Evolutionary conservation across 2,888 invertebrate species (phyloP), one percentile per base, ranked within the genome.

Genomic region (Halictus quadricinctus): DNA sequence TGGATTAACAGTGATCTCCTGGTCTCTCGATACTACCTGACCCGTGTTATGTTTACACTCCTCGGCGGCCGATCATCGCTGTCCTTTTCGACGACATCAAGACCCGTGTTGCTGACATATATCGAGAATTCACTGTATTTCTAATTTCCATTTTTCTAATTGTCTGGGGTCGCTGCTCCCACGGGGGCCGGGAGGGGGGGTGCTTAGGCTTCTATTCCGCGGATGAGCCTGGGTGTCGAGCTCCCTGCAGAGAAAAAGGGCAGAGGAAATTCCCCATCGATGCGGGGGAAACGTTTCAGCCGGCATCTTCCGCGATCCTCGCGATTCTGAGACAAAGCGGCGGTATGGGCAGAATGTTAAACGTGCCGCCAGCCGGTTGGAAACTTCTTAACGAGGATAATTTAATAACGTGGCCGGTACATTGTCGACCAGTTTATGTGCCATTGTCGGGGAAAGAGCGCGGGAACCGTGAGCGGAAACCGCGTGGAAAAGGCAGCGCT

Each of bases 341-440:
- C 25, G 85, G 84, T 78, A 86, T 81, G 78, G 25, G 4, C 66
- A 78, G 85, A 86, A 86, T 84, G 76, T 79, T 78, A 80, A 84
- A 78, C 85, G 75, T 54, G 76, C 72, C 77, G 66, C 73, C 73
- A 73, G 81, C 70, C 43, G 58, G 29, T 72, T 84, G 77, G 66
- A 84, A 80, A 76, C 80, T 84, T 84, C 73, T 64, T 84, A 86
- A 86, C 76, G 80, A 80, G 80, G 72, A 79, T 81, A 84, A 86
- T 86, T 86, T 86, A 84, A 86, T 86, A 86, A 86, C 43, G 74
- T 46, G 72, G 64, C 21, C 70, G 41, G 29, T 46, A 60, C 82
- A 76, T 85, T 73, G 70, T 60, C 50, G 82, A 60, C 41, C 76
- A 72, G 60, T 84, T 86, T 86, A 86, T 79, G 85, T 64, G 60